Conservation (phyloP, 2,888 invertebrate species). For the Pyrochroa serraticornis region DNA sequence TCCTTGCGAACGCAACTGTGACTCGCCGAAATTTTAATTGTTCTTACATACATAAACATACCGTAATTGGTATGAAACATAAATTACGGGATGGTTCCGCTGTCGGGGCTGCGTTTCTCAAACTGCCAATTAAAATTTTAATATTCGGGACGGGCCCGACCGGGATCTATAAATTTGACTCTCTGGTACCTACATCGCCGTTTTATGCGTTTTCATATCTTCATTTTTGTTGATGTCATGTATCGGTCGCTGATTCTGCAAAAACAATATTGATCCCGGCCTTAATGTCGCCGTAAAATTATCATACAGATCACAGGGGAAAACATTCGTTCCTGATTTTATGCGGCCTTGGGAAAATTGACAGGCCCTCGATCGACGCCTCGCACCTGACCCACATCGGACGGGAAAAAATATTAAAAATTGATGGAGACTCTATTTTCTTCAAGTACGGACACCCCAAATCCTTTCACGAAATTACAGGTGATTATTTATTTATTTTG, state of each 20-base stretch:
- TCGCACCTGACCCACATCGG: too few relatives aligned
- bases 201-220: too few relatives aligned
- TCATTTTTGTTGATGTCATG: neutral
- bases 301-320: conserved; percentile 1
- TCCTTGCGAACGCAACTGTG: conserved; percentile 11
- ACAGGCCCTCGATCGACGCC: too few relatives aligned
- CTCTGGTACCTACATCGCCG: neutral
- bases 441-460: too few relatives aligned
- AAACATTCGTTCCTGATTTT: neutral
- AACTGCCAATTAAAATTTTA: conserved; percentile 29
- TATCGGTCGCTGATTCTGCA: neutral
- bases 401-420: too few relatives aligned
- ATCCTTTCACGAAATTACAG: too few relatives aligned
- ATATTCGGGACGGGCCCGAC: conserved; percentile 8
- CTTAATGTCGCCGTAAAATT: neutral
- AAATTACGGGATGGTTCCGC: conserved; percentile 20
- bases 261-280: neutral
- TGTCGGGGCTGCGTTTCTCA: conserved; percentile 14
- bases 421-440: too few relatives aligned
- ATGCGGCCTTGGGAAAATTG: neutral
- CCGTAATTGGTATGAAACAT: conserved; percentile 32
- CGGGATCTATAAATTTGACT: neutral
- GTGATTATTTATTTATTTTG: too few relatives aligned
- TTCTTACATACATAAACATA: conserved; percentile 32
- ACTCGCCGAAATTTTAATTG: conserved; percentile 36